phyloP scores from a whole-genome alignment of 2,797 vertebrate genomes.

The Rhinoraja longicauda region DNA sequence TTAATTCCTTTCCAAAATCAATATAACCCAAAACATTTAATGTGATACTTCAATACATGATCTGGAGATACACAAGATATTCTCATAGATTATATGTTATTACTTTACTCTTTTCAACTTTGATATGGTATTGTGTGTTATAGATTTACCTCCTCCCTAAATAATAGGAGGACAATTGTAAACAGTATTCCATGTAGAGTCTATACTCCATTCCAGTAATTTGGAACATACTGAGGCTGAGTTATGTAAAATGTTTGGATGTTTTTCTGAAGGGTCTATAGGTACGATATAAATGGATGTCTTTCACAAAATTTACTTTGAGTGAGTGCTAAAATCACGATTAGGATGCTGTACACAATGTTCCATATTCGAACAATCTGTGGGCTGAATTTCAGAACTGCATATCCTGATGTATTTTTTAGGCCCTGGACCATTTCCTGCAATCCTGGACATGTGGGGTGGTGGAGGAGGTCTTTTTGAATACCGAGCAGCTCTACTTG shows the following conservation, averaged over 20 bases:
- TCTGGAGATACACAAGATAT: too few species aligned
- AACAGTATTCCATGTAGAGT: too few species aligned
- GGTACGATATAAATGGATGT: background rate
- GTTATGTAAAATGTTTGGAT: background rate
- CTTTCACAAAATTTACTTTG: background rate
- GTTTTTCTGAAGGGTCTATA: too few species aligned
- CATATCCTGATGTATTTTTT: background rate
- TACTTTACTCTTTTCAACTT: too few species aligned
- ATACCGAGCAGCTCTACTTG: conserved; percentile 58
- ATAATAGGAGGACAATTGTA: background rate
- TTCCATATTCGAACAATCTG: background rate
- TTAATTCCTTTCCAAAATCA: too few species aligned
- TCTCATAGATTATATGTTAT: too few species aligned
- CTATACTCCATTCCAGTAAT: background rate
- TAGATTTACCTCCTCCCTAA: too few species aligned
- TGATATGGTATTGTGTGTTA: too few species aligned
- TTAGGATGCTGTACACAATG: background rate
- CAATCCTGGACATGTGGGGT: conserved; percentile 62
- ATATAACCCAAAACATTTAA: too few species aligned
- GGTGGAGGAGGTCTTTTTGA: conserved; percentile 58
- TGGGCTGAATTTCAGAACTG: background rate
- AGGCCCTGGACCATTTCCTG: conserved; percentile 67
- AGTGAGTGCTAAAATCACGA: background rate
- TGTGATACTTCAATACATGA: too few species aligned
- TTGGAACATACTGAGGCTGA: background rate